Evolutionary conservation across 2,888 invertebrate species (phyloP), one percentile per base, ranked within the genome.

Genomic region (Aphidoletes aphidimyza): DNA sequence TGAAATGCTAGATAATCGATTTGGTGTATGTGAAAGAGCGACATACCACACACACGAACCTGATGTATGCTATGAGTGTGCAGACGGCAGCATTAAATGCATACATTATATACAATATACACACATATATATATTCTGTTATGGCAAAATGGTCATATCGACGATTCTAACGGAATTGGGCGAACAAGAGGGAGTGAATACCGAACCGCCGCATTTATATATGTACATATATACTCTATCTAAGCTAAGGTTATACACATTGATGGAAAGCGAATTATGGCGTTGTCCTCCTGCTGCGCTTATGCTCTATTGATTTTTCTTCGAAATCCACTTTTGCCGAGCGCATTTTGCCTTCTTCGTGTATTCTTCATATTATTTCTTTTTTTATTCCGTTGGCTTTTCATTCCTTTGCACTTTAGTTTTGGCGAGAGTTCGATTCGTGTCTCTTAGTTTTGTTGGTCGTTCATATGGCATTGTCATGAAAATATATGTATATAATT

Each of bases 261-360:
- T 30, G 69, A 69, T 69, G n/a, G 30, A 69, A 69, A 69, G 30
- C 69, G 69, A 69, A 69, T 69, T 69, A 69, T 69, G 69, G 69
- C 69, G 69, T 69, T 69, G 34, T 69, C 69, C 69, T 69, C 30
- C 69, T 26, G 69, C 22, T 47, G 47, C 22, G 26, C 26, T 54
- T 54, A 22, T 54, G 22, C 26, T 69, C 34, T 34, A 69, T 69
- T 69, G 69, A 69, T 69, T 69, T 69, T 69, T 69, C 30, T 69
- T 69, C 30, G 17, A 30, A 69, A 69, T 30, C 17, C 30, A 69
- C 34, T 11, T 69, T 69, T 69, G 34, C 30, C 30, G n/a, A 17
- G 47, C 22, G 54, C 22, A 6, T 6, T 17, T 54, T 22, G n/a
- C 22, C 22, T 54, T 54, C 22, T 22, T 22, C 22, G n/a, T 3